These are phyloP conservation scores for Apteryx owenii DNA, from an alignment of 2,113 vertebrate species.

Conservation along the genomic window DNA sequence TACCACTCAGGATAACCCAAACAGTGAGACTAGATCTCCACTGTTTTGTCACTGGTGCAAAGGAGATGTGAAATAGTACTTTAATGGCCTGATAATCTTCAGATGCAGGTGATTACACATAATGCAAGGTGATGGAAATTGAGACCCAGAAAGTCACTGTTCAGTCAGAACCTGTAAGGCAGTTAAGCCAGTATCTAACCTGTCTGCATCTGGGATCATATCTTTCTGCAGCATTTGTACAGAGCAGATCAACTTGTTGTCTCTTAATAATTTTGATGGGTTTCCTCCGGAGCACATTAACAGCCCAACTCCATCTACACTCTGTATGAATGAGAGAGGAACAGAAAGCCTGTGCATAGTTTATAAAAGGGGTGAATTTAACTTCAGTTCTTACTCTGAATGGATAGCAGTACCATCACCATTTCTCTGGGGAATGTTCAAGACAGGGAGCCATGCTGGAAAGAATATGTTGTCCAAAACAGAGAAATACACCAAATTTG, in stretches of 20 bases:
- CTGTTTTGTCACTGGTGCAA: not conserved
- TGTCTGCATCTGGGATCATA: not conserved
- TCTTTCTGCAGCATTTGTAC: not conserved
- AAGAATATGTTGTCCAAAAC: not conserved
- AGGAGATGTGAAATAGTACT: not conserved
- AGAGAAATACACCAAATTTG: not conserved
- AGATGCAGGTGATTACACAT: not conserved
- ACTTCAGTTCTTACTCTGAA: not conserved
- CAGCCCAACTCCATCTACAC: not conserved
- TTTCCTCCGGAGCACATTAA: not conserved
- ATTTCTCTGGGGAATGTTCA: not conserved
- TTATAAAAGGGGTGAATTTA: not conserved
- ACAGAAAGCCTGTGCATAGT: not conserved
- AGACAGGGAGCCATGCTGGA: not conserved
- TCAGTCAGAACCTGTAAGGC: not conserved
- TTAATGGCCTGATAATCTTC: not conserved
- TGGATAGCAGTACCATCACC: not conserved
- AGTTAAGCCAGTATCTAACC: not conserved
- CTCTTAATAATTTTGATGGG: not conserved
- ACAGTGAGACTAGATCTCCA: not conserved
- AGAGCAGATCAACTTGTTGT: not conserved
- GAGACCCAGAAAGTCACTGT: not conserved
- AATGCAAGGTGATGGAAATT: not conserved
- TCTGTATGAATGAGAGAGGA: not conserved
- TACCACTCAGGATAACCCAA: not conserved